Percentiles rank a stretch among this genome's conserved stretches.
These are phyloP conservation scores for Dallia pectoralis DNA, from an alignment of 2,797 vertebrate genomes.

Conservation along the genomic window DNA sequence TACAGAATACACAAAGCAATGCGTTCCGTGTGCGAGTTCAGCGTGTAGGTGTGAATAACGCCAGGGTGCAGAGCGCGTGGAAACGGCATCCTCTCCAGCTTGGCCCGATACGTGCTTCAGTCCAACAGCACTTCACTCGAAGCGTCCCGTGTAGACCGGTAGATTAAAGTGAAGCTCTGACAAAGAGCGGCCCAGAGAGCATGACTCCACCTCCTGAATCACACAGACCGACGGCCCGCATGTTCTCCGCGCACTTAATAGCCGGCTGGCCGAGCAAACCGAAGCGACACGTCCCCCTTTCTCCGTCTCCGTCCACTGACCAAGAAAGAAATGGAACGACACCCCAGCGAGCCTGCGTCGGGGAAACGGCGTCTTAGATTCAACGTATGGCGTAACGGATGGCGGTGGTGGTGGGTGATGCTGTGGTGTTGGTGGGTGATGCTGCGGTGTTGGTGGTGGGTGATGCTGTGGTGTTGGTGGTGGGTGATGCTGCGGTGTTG, in stretches of 20 bases:
- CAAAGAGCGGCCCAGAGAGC: background rate
- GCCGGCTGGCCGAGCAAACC: slow-evolving; percentile 53
- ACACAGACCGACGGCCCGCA: slow-evolving; percentile 17
- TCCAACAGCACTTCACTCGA: background rate
- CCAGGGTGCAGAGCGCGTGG: background rate
- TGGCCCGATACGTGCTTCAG: background rate
- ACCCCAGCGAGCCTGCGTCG: slow-evolving; percentile 23
- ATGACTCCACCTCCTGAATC: too few species aligned
- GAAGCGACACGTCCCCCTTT: slow-evolving; percentile 18
- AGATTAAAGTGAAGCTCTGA: background rate
- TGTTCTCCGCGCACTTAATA: slow-evolving; percentile 52
- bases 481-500: too few species aligned
- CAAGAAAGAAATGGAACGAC: slow-evolving; percentile 40
- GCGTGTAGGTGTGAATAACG: slow-evolving; percentile 8
- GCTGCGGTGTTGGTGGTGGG: slow-evolving; percentile 47
- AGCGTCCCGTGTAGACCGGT: background rate
- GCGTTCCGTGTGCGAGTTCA: background rate
- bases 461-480: too few species aligned
- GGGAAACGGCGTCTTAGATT: background rate
- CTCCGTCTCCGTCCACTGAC: slow-evolving; percentile 39
- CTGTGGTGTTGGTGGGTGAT: slow-evolving; percentile 42
- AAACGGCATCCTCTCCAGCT: background rate
- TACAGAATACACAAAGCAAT: background rate
- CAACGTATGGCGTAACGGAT: background rate
- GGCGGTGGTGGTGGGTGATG: background rate